Conservation (phyloP, 2,113 vertebrate species). For the Anguilla japonica region DNA sequence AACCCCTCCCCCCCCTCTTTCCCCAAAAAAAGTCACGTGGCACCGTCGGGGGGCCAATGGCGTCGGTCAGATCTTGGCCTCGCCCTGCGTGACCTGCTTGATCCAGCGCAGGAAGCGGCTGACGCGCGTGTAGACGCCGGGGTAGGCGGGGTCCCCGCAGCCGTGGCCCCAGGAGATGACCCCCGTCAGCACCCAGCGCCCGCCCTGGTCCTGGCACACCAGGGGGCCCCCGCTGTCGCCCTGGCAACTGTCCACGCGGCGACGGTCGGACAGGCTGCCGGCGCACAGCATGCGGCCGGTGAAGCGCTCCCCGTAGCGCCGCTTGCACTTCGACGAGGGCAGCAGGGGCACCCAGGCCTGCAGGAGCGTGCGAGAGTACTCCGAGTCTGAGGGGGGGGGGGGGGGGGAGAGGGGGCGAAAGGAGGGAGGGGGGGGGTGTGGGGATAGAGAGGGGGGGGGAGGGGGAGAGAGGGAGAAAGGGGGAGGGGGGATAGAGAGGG, state of each 20-base stretch:
- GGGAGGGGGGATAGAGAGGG: no score
- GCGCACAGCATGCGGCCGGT: constrained; percentile 85
- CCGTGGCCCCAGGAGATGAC: constrained; percentile 87
- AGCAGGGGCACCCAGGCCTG: constrained; percentile 81
- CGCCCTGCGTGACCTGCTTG: constrained; percentile 64
- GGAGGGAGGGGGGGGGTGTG: constrained; percentile 58
- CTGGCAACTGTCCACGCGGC: constrained; percentile 84
- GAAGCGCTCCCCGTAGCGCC: constrained; percentile 74
- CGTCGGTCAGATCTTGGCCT: constrained; percentile 32
- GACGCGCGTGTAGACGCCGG: constrained; percentile 84
- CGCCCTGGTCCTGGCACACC: constrained; percentile 75
- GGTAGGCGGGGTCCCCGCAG: constrained; percentile 81
- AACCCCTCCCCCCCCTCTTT: not conserved
- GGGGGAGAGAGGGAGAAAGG: not conserved
- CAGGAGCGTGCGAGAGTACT: constrained; percentile 81
- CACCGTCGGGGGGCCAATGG: not conserved
- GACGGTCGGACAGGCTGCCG: constrained; percentile 78
- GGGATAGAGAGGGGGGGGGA: constrained; percentile 54
- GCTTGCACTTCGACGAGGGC: constrained; percentile 72
- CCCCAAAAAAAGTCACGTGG: not conserved
- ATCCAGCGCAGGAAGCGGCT: constrained; percentile 83
- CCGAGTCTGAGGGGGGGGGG: constrained; percentile 58
- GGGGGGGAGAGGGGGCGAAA: constrained; percentile 48
- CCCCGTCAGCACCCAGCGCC: constrained; percentile 80
- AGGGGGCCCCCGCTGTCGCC: constrained; percentile 86